Percentiles rank a stretch among this genome's conserved stretches.
Conservation (phyloP, 2,113 vertebrate genomes). For the Hemiprocne comata region DNA sequence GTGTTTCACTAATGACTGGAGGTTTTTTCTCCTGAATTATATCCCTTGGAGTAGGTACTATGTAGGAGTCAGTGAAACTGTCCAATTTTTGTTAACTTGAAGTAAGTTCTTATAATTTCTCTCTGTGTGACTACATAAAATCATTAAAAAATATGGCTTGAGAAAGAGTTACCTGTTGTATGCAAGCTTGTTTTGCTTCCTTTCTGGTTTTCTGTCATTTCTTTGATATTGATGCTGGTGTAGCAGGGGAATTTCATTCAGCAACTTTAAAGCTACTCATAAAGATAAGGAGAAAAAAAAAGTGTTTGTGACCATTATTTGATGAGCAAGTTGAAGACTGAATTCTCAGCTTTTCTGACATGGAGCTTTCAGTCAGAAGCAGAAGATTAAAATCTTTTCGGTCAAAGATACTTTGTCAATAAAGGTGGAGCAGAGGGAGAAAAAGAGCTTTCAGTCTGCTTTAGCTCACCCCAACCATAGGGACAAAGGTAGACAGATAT, state of each 20-base stretch:
- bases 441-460: not conserved
- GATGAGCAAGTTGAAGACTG: not conserved
- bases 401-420: not conserved
- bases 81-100: not conserved
- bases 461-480: not conserved
- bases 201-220: not conserved
- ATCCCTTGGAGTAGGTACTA: not conserved
- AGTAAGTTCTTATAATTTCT: not conserved
- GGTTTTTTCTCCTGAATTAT: not conserved
- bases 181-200: not conserved
- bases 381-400: not conserved
- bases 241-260: not conserved
- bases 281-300: not conserved
- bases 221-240: not conserved
- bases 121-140: not conserved
- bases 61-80: not conserved
- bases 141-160: not conserved
- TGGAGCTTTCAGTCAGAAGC: not conserved
- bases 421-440: not conserved
- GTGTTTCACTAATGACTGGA: accelerated
- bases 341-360: not conserved
- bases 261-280: not conserved
- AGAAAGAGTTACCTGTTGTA: not conserved
- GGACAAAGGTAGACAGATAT: not conserved
- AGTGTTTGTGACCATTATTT: not conserved